phyloP scores from a whole-genome alignment of 2,888 invertebrate species.

The Mimumesa dahlbomi region DNA sequence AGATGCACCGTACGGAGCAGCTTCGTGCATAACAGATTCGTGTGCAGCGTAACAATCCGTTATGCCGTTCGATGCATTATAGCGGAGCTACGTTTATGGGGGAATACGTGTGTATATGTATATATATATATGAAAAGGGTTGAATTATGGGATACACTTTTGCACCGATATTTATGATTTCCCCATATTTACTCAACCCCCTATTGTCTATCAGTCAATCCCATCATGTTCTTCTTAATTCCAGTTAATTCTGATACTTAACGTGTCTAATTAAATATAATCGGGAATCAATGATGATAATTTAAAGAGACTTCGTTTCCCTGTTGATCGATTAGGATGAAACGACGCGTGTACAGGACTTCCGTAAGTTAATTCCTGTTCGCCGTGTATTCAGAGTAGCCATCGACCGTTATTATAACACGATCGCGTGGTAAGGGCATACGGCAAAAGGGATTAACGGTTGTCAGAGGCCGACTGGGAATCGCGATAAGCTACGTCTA shows the following conservation, averaged over 20 bases:
- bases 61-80: conserved; percentile 20
- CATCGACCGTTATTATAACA: conserved; percentile 22
- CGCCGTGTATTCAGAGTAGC: conserved; percentile 20
- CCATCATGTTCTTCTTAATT: too few species aligned
- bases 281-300: too few species aligned
- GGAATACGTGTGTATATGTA: neutral
- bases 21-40: conserved; percentile 22
- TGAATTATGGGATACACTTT: neutral
- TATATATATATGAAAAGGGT: conserved; percentile 2
- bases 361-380: too few species aligned
- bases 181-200: too few species aligned
- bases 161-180: too few species aligned
- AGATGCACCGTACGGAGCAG: conserved; percentile 8
- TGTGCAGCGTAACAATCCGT: conserved; percentile 23
- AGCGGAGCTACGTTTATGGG: neutral
- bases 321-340: too few species aligned
- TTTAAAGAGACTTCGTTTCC: too few species aligned
- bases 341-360: too few species aligned
- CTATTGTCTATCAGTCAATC: too few species aligned
- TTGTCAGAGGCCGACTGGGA: conserved; percentile 21
- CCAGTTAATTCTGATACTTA: too few species aligned
- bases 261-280: too few species aligned
- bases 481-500: conserved; percentile 29
- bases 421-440: conserved; percentile 1
- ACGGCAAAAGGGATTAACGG: conserved; percentile 36